These are phyloP conservation scores for Megalopta genalis DNA, from an alignment of 1,140 invertebrate species.

Conservation along the genomic window DNA sequence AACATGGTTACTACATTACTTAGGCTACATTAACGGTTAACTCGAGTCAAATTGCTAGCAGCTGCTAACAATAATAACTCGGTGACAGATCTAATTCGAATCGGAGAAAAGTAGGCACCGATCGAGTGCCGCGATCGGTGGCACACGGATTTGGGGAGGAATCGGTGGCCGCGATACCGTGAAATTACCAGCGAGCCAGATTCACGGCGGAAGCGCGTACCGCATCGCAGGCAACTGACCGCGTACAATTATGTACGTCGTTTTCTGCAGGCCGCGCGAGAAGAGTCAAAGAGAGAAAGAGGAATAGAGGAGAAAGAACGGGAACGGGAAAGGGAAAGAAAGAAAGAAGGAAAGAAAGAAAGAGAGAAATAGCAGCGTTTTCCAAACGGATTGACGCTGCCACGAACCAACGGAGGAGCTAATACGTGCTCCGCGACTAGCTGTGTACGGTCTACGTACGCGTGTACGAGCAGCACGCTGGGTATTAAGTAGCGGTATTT, in stretches of 20 bases:
- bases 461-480: slow-evolving; percentile 47
- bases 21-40: too few relatives aligned
- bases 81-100: too few relatives aligned
- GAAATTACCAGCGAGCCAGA: slow-evolving; percentile 57
- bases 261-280: slow-evolving; percentile 51
- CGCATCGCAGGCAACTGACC: slow-evolving; percentile 47
- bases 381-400: slow-evolving; percentile 58
- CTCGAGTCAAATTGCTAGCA: too few relatives aligned
- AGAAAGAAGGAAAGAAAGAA: too few relatives aligned
- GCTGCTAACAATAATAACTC: too few relatives aligned
- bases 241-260: slow-evolving; percentile 60
- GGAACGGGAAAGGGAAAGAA: too few relatives aligned
- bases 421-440: slow-evolving; percentile 48
- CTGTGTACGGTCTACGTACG: slow-evolving; percentile 28
- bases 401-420: slow-evolving; percentile 50
- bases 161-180: slow-evolving; percentile 42
- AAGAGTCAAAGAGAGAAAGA: background rate
- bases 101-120: too few relatives aligned
- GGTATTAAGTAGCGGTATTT: slow-evolving; percentile 70
- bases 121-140: background rate
- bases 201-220: slow-evolving; percentile 55
- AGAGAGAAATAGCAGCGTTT: slow-evolving; percentile 40
- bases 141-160: slow-evolving; percentile 25
- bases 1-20: too few relatives aligned
- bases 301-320: too few relatives aligned